Base-by-base conservation (phyloP, 2,888 invertebrate species). In the Ophonus ardosiacus region DNA sequence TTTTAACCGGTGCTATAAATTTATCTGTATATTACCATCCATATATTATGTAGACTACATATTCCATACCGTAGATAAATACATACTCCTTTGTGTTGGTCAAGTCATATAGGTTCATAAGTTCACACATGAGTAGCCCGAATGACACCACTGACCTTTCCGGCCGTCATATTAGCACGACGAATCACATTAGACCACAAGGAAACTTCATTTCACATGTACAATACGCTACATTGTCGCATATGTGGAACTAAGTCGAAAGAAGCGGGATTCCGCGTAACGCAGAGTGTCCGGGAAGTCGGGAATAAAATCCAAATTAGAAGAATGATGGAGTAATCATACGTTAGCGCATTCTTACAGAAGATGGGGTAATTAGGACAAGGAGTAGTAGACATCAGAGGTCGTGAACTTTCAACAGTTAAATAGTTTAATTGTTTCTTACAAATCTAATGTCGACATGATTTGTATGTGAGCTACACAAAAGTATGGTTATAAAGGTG, bases 221-320 rank as follows among this genome's bases (percentile, higher is more conserved):
- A 51, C 13, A 51, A 7, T 51, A 31, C 6, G 5, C 6, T 31
- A 31, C 31, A 31, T 31, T 31, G 31, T 31, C 31, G 3, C 31
- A 31, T 31, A 31, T 31, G 31, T 31, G 43, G 43, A 51, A 51
- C 43, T 51, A 51, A 51, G 10, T 8, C 61, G n/a, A 13, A 15
- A 15, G 13, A 61, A 61, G 15, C n/a, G 8, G 21, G 61, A 89
- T 90, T 89, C 89, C 89, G 88, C 88, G 87, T 87, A 8, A 13
- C 43, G 10, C 8, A 87, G 88, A 51, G 88, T 89, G 90, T 90
- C 90, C 90, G 90, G 90, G 90, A 90, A 90, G 90, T 90, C 86
- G 88, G 89, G 89, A 90, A 90, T 90, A 89, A 90, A 90, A 89
- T 89, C 89, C 88, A 87, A 87, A 87, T 88, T 87, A 87, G 81